phyloP scores from a whole-genome alignment of 2,797 vertebrate genomes.

The Apogon hyalosoma region DNA sequence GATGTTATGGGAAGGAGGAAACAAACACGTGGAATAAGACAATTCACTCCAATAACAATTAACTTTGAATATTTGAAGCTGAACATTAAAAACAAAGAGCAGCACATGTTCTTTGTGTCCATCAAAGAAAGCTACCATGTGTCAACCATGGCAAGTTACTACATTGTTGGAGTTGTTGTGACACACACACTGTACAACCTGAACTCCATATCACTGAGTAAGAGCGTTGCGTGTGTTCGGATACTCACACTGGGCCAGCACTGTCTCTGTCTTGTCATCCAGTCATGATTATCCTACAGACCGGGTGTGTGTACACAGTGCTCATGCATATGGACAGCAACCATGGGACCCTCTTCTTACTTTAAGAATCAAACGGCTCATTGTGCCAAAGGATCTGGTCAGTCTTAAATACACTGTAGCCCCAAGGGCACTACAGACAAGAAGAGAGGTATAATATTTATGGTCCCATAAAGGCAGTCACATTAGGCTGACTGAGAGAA shows the following conservation, averaged over 20 bases:
- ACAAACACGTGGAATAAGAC: constrained; percentile 48
- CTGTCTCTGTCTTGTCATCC: constrained; percentile 22
- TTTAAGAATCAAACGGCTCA: constrained; percentile 23
- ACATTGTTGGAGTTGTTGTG: constrained; percentile 26
- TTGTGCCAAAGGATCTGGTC: constrained; percentile 22
- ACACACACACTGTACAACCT: constrained; percentile 53
- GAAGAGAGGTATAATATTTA: constrained; percentile 47
- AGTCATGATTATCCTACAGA: constrained; percentile 11
- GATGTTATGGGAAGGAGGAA: constrained; percentile 37
- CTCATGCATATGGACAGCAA: constrained; percentile 39
- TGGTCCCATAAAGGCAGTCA: constrained; percentile 59
- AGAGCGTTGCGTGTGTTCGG: constrained; percentile 22
- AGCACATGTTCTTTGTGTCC: constrained; percentile 50
- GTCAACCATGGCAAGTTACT: constrained; percentile 15
- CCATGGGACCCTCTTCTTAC: constrained; percentile 24
- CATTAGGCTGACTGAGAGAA: constrained; percentile 37
- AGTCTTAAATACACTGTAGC: constrained; percentile 44
- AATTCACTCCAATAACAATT: constrained; percentile 42
- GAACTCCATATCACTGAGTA: constrained; percentile 13
- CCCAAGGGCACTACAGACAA: constrained; percentile 39
- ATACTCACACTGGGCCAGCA: constrained; percentile 31
- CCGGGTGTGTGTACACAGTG: constrained; percentile 37
- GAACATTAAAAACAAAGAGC: constrained; percentile 55
- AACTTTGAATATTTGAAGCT: constrained; percentile 40
- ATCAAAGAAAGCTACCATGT: constrained; percentile 20